Base-by-base conservation (phyloP, 1,140 invertebrate genomes). In the Acromyrmex echinatior region DNA sequence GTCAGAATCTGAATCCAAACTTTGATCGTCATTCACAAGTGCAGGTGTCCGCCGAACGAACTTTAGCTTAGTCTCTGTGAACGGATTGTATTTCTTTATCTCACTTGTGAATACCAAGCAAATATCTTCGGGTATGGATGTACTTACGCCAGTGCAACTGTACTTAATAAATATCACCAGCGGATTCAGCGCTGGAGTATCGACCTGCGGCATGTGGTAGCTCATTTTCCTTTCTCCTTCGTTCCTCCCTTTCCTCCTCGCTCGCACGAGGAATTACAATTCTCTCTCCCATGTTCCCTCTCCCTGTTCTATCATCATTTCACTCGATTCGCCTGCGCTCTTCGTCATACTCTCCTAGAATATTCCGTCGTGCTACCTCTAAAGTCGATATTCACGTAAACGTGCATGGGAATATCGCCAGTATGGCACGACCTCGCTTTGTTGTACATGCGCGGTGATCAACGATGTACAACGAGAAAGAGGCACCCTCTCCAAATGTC, bases 101-200 rank as follows among this genome's bases (percentile, higher is more conserved):
- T 28, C 21, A 25, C 74, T 31, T 28, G 51, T 70, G 39, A 3
- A 39, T 68, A 14, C 56, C 45, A 63, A 51, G 39, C 76, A 25
- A 71, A 65, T n/a, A 76, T n/a, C 49, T 60, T 78, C 56, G 16
- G 70, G 86, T 87, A 68, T 70, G 7, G 1, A 14, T 7, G 76
- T 39, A 87, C 79, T n/a, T 28, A 58, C 10, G n/a, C 31, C 16
- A 70, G 93, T 93, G 88, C 93, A 68, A 12, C 14, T n/a, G 93
- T 12, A 94, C 93, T n/a, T 25, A n/a, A 0, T 9, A 6, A 87
- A 77, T 80, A 45, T 21, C 10, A 35, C 65, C 74, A 71, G 85
- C 56, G 65, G 3, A 58, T 76, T 74, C 85, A 86, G 92, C 93
- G 88, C 93, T 89, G 89, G 93, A 93, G 88, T 94, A 94, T 94